These are phyloP conservation scores for Phalacrocorax pelagicus DNA, from an alignment of 2,113 vertebrate species.

Conservation along the genomic window DNA sequence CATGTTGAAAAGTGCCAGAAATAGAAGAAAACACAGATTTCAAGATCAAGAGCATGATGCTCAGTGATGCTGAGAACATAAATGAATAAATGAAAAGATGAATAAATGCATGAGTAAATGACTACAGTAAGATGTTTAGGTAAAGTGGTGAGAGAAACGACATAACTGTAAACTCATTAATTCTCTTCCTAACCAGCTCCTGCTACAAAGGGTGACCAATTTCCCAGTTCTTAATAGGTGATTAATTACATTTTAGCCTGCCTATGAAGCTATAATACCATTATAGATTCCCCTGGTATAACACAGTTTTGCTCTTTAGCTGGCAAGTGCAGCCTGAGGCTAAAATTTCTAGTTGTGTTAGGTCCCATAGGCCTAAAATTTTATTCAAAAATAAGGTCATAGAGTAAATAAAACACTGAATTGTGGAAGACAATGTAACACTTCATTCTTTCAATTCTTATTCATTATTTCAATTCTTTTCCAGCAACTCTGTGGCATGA, in stretches of 20 bases:
- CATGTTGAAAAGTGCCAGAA: background rate
- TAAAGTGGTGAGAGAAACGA: background rate
- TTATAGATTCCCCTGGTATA: background rate
- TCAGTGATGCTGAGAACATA: background rate
- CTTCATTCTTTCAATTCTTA: background rate
- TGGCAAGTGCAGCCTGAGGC: background rate
- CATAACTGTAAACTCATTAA: background rate
- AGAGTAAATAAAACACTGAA: background rate
- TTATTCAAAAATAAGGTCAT: background rate
- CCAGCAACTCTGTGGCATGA: background rate
- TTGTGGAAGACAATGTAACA: background rate
- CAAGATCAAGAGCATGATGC: background rate
- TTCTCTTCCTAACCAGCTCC: background rate
- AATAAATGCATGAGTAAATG: background rate
- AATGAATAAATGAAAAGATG: background rate
- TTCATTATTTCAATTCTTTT: too few relatives aligned
- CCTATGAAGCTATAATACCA: background rate
- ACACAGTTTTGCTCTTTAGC: background rate
- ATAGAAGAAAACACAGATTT: background rate
- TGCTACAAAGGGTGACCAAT: background rate
- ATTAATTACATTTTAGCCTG: slow-evolving; percentile 33
- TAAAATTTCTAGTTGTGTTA: background rate
- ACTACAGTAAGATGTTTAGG: background rate
- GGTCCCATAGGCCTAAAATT: background rate
- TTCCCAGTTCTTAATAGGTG: background rate